Evolutionary conservation across 1,140 invertebrate genomes (phyloP).

Genomic region (Oryctes rhinoceros): DNA sequence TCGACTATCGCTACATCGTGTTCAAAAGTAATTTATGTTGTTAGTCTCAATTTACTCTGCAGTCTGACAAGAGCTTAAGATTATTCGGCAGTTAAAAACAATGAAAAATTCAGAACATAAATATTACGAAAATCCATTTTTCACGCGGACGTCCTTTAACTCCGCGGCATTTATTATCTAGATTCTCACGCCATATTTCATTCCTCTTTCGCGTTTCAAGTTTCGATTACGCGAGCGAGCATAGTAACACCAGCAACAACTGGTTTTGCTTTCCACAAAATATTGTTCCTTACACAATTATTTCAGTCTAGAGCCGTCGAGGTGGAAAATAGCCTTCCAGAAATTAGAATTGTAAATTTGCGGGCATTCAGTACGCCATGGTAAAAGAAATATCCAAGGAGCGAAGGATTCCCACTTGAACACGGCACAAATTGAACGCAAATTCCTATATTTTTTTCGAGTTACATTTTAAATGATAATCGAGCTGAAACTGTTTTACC

Average conservation of each 20-base stretch:
- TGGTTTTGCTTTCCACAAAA: constrained; percentile 30
- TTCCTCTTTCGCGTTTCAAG: constrained; percentile 16
- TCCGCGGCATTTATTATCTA: constrained; percentile 32
- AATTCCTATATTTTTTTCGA: constrained; percentile 5
- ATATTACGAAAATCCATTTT: constrained; percentile 32
- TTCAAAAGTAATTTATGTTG: not conserved
- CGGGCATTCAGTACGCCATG: not conserved
- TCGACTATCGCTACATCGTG: not conserved
- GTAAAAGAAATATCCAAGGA: constrained; percentile 7
- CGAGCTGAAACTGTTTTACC: not conserved
- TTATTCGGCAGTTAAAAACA: constrained; percentile 31
- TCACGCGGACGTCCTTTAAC: constrained; percentile 31
- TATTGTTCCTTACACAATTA: constrained; percentile 33
- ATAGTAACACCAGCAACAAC: constrained; percentile 29
- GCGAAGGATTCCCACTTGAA: constrained; percentile 9
- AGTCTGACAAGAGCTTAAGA: constrained; percentile 27
- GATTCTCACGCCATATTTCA: constrained; percentile 34
- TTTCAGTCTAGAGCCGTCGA: constrained; percentile 22
- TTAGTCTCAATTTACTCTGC: not conserved
- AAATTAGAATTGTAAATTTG: constrained; percentile 33
- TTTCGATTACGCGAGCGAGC: constrained; percentile 31
- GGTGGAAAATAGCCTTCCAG: constrained; percentile 25
- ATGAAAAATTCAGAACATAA: constrained; percentile 27
- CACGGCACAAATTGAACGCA: constrained; percentile 10
- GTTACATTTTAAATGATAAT: constrained; percentile 1